These are phyloP conservation scores for Prolemur simus DNA, from an alignment of 2,113 vertebrate species.

Conservation along the genomic window DNA sequence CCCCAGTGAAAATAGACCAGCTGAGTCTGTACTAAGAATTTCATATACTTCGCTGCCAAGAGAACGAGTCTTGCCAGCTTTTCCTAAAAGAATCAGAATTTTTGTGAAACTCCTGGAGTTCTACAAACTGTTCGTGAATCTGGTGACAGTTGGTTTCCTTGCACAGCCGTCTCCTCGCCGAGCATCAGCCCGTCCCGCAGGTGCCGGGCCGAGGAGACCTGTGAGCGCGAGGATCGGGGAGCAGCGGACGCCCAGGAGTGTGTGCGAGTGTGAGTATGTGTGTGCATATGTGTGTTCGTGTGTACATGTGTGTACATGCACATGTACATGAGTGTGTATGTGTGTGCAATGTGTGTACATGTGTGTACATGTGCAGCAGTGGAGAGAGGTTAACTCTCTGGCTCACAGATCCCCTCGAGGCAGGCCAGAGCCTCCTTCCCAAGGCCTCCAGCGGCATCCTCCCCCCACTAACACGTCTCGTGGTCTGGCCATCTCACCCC, in stretches of 20 bases:
- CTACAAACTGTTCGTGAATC: conserved; percentile 78
- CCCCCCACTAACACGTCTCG: fast-evolving
- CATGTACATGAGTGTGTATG: fast-evolving
- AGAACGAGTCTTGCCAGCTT: conserved; percentile 75
- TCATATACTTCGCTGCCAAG: conserved; percentile 68
- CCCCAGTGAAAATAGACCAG: conserved; percentile 69
- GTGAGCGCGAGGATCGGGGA: conserved; percentile 33
- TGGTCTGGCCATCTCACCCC: fast-evolving
- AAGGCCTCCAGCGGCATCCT: background rate
- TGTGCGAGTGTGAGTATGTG: background rate
- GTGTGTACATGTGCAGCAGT: background rate
- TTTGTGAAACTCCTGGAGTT: conserved; percentile 76
- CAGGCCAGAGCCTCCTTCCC: background rate
- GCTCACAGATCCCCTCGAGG: fast-evolving
- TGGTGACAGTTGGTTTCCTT: conserved; percentile 77
- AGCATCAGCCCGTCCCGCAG: conserved; percentile 64
- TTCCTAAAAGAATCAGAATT: conserved; percentile 75
- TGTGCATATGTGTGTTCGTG: fast-evolving
- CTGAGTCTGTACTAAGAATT: conserved; percentile 52
- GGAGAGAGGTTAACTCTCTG: no score
- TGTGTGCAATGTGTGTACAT: background rate
- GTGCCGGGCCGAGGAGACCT: conserved; percentile 64
- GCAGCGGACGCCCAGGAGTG: conserved; percentile 68
- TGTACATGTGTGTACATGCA: fast-evolving
- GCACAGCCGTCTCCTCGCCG: conserved; percentile 63